These are phyloP conservation scores for Empis livida DNA, from an alignment of 2,888 invertebrate species.

Conservation along the genomic window DNA sequence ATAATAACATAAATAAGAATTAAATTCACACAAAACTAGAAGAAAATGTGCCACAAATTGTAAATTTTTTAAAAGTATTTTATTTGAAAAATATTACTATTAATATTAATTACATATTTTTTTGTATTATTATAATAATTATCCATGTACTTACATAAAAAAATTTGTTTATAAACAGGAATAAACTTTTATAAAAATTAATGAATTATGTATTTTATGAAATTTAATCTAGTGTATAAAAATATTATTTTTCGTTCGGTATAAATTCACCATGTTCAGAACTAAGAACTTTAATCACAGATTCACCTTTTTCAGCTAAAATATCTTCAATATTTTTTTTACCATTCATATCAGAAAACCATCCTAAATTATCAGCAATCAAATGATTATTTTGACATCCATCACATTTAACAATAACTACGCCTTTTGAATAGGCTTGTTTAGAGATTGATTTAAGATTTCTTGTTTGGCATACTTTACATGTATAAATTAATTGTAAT, in stretches of 20 bases:
- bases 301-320: slow-evolving; percentile 75
- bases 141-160: no score
- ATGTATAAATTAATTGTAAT: slow-evolving; percentile 68
- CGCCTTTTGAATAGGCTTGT: slow-evolving; percentile 69
- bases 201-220: no score
- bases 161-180: no score
- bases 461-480: slow-evolving; percentile 71
- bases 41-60: no score
- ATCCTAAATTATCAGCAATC: slow-evolving; percentile 91
- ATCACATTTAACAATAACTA: slow-evolving; percentile 82
- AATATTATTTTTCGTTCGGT: neutral
- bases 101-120: no score
- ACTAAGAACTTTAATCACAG: slow-evolving; percentile 42
- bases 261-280: neutral
- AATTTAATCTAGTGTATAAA: no score
- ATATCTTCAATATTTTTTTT: slow-evolving; percentile 84
- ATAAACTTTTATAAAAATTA: no score
- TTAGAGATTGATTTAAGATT: slow-evolving; percentile 74
- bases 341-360: slow-evolving; percentile 73
- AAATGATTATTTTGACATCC: slow-evolving; percentile 83
- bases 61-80: no score
- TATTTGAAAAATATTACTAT: no score
- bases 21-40: no score
- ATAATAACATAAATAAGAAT: no score
- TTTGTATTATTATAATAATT: no score